These are phyloP conservation scores for mouse (Mus musculus) DNA, from an alignment of 2,113 vertebrate species.

Conservation along the genomic window GRCm39 chr9:84800501-84801000, in stretches of 20 bases:
- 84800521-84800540: too few species aligned
- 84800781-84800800: background rate
- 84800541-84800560: background rate
- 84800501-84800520: background rate
- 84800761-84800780: background rate
- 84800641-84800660: background rate
- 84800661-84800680: background rate
- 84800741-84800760: background rate
- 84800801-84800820: background rate
- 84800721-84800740: background rate
- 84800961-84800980: background rate
- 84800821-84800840: background rate
- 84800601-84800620: background rate
- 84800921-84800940: background rate
- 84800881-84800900: background rate
- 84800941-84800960: background rate
- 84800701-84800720: background rate
- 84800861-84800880: background rate
- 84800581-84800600: background rate
- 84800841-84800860: background rate
- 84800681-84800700: constrained; percentile 1
- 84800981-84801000: too few species aligned
- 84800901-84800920: background rate
- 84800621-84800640: background rate
- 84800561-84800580: background rate